Evolutionary conservation across 2,888 invertebrate species (phyloP).

Genomic region (Thereva unica): DNA sequence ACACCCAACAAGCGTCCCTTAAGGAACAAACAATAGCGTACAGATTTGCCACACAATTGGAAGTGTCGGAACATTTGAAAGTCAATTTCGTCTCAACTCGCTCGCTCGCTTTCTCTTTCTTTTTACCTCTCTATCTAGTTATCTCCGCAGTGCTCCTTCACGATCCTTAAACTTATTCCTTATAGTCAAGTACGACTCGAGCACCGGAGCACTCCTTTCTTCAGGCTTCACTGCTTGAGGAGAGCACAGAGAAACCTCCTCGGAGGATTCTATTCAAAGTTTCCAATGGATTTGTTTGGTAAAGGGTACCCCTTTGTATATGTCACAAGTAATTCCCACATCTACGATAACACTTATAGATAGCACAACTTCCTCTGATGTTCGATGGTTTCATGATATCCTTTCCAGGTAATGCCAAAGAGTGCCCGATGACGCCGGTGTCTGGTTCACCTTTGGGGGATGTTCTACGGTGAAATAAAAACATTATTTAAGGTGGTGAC

Average conservation of each 20-base stretch:
- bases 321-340: slow-evolving; percentile 13
- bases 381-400: slow-evolving; percentile 3
- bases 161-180: slow-evolving; percentile 28
- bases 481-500: no score
- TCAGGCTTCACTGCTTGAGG: background rate
- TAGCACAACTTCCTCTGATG: slow-evolving; percentile 14
- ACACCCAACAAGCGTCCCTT: slow-evolving; percentile 22
- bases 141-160: background rate
- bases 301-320: slow-evolving; percentile 10
- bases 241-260: slow-evolving; percentile 8
- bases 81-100: slow-evolving; percentile 24
- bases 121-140: no score
- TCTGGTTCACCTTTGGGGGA: background rate
- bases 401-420: background rate
- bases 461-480: no score
- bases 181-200: slow-evolving; percentile 8
- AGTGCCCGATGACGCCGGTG: background rate
- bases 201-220: no score
- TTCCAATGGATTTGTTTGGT: slow-evolving; percentile 32
- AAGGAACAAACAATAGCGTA: slow-evolving; percentile 32
- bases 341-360: slow-evolving; percentile 12
- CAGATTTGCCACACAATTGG: slow-evolving; percentile 35
- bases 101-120: background rate
- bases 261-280: slow-evolving; percentile 21
- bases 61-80: slow-evolving; percentile 31